phyloP scores from a whole-genome alignment of 2,797 vertebrate species.

The Aythya fuligula region DNA sequence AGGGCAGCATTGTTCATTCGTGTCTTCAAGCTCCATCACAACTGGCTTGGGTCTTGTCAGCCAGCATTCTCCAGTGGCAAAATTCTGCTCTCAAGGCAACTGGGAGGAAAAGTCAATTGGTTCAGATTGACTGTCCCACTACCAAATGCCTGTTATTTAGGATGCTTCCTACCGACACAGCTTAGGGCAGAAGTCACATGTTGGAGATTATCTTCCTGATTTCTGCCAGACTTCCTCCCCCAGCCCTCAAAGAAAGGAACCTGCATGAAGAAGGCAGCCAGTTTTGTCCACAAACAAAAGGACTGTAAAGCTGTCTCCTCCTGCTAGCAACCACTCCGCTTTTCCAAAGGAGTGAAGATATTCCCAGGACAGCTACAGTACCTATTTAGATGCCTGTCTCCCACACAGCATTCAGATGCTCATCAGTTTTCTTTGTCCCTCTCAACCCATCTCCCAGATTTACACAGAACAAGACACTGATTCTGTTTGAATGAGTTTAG shows the following conservation, averaged over 20 bases:
- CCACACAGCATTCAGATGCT: neutral
- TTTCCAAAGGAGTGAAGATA: neutral
- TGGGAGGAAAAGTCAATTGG: neutral
- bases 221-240: neutral
- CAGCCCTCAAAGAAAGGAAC: neutral
- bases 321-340: neutral
- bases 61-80: constrained; percentile 13
- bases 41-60: neutral
- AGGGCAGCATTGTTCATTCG: constrained; percentile 23
- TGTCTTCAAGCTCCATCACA: neutral
- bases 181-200: neutral
- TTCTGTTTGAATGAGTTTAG: neutral
- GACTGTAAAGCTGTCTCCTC: neutral
- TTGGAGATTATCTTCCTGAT: neutral
- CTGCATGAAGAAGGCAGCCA: neutral
- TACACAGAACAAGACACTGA: neutral
- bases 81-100: constrained; percentile 23
- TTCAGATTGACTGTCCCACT: neutral
- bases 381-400: neutral
- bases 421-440: neutral
- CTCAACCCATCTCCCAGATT: neutral
- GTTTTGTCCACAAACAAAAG: neutral
- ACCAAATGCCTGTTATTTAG: neutral
- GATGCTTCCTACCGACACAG: neutral
- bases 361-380: neutral